Percentiles rank a stretch among this genome's conserved stretches.
Evolutionary conservation across 2,113 vertebrate genomes (phyloP).

Genomic region (Lepus americanus): DNA sequence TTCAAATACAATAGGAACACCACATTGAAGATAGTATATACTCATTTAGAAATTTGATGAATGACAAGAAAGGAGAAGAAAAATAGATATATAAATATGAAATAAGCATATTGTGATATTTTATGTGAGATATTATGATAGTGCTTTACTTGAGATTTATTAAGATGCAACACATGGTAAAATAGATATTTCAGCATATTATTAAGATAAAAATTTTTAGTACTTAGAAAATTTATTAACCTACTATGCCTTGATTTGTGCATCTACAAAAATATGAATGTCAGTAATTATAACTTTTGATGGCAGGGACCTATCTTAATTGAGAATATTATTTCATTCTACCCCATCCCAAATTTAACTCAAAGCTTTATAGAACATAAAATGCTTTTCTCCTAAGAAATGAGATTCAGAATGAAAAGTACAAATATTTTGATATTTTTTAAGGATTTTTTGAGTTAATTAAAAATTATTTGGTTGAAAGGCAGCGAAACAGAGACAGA

Average conservation of each 20-base stretch:
- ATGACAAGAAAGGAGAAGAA: background rate
- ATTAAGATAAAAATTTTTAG: background rate
- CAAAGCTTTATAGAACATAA: conserved; percentile 6
- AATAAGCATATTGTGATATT: background rate
- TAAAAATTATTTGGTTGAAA: too few relatives aligned
- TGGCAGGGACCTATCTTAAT: background rate
- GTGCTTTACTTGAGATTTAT: background rate
- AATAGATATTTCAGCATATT: background rate
- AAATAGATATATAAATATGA: background rate
- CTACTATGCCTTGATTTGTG: background rate
- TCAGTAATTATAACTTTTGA: background rate
- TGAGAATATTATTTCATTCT: background rate
- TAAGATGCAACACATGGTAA: background rate
- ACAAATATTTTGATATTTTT: conserved; percentile 4
- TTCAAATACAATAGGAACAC: background rate
- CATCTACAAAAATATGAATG: background rate
- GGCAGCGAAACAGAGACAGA: too few relatives aligned
- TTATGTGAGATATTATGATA: background rate
- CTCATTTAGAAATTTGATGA: conserved; percentile 31
- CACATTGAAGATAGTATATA: background rate
- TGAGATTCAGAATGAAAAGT: background rate
- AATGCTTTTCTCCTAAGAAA: background rate
- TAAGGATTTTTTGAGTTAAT: background rate
- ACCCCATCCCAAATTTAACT: background rate
- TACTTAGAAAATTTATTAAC: background rate